phyloP scores from a whole-genome alignment of 2,113 vertebrate genomes.

The Oostethus manadensis region DNA sequence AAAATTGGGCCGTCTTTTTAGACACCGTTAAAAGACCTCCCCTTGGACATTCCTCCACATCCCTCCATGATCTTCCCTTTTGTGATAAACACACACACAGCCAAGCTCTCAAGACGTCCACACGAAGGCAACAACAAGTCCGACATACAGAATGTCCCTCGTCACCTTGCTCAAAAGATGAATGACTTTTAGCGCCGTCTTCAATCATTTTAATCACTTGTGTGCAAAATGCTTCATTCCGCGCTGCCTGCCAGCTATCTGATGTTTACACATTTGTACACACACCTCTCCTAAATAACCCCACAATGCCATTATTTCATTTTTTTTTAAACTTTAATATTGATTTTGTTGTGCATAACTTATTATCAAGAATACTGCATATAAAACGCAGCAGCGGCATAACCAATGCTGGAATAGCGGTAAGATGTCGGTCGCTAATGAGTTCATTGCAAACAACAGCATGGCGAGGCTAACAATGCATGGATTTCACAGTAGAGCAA shows the following conservation, averaged over 20 bases:
- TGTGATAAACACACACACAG: constrained; percentile 33
- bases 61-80: constrained; percentile 52
- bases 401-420: too few species aligned
- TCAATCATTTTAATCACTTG: constrained; percentile 77
- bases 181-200: constrained; percentile 64
- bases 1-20: constrained; percentile 50
- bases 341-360: too few species aligned
- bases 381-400: too few species aligned
- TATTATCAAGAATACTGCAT: too few species aligned
- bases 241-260: constrained; percentile 57
- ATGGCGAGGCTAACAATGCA: too few species aligned
- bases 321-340: too few species aligned
- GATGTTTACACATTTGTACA: constrained; percentile 39
- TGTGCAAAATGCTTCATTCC: constrained; percentile 60
- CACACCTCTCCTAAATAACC: constrained; percentile 8
- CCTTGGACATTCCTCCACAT: constrained; percentile 49
- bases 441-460: too few species aligned
- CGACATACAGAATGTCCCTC: constrained; percentile 50
- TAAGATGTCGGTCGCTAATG: too few species aligned
- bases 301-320: constrained; percentile 9
- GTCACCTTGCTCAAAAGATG: constrained; percentile 75
- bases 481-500: too few species aligned
- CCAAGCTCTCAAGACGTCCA: constrained; percentile 14
- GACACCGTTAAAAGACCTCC: constrained; percentile 46
- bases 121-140: constrained; percentile 22